Evolutionary conservation across 2,113 vertebrate species (phyloP), one percentile per base, ranked within the genome.

Genomic region (Acrocephalus kingi): DNA sequence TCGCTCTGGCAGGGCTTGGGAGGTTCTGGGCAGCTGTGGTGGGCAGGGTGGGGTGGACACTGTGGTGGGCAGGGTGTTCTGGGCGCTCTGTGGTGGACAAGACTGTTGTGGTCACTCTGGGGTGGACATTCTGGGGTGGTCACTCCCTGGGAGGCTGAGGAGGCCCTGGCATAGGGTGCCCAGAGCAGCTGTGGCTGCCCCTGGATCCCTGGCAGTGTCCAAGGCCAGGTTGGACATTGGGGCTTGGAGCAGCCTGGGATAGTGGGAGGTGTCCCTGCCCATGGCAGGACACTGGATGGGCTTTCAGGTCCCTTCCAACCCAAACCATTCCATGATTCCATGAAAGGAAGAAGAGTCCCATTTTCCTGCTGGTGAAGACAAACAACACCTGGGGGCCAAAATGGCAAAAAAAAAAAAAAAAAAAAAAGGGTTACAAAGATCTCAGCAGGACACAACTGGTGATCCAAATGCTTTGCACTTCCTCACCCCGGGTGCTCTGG

Each of bases 231-330:
- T 73, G 85, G 85, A 43, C 6, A 5, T 1, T 17, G 22, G 51
- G 35, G 27, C 35, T 63, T 3, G 76, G 77, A 81, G 27, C 86
- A 45, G 0, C 59, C 52, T 66, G 68, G 59, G 68, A 35, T 0
- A 6, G 52, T 52, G 86, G 52, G 0, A 89, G 31, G 28, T 37
- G 86, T 59, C 52, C 33, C 22, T 51, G 58, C 49, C 43, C 43
- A 41, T 35, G 75, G 41, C n/a, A 63, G 20, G 63, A 25, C 0
- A 51, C 0, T 0, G 2, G 30, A 6, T 43, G 67, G 0, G 0
- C 3, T 75, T 52, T 46, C 5, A 46, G 15, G 9, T 18, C 24
- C 37, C 17, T 68, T 48, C 30, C 28, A 5, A n/a, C 20, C 11
- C 0, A 61, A 82, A 15, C 5, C 54, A 54, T 30, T 61, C 71